phyloP scores from a whole-genome alignment of 2,113 vertebrate species.

The Pelvicachromis taeniatus region DNA sequence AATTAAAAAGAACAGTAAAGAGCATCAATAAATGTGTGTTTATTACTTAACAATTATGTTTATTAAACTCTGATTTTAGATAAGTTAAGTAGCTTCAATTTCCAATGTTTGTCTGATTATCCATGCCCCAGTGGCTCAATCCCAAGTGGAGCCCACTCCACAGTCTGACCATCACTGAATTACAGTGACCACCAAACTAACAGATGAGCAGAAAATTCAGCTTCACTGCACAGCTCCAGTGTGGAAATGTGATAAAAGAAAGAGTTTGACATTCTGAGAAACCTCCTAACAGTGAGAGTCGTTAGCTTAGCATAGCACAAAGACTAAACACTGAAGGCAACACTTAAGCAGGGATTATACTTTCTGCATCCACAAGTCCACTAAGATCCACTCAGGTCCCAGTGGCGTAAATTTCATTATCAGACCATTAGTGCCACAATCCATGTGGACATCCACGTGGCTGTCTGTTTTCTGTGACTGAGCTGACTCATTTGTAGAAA shows the following conservation, averaged over 20 bases:
- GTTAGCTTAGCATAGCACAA: neutral
- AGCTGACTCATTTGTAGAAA: too few species aligned
- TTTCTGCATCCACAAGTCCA: rapidly evolving
- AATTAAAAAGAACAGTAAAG: neutral
- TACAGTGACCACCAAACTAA: neutral
- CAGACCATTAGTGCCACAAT: too few species aligned
- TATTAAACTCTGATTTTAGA: neutral
- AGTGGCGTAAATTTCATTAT: too few species aligned
- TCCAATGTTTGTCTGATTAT: rapidly evolving
- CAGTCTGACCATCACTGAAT: neutral
- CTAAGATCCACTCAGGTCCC: neutral
- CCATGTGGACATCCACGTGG: too few species aligned
- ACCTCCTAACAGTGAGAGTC: neutral
- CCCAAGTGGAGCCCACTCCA: rapidly evolving
- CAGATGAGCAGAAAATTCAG: neutral
- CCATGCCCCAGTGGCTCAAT: neutral
- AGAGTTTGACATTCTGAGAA: neutral
- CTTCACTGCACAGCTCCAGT: neutral
- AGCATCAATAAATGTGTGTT: neutral
- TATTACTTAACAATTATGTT: neutral
- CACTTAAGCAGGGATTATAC: neutral
- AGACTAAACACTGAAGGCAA: neutral
- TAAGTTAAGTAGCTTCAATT: neutral
- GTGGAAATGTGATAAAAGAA: neutral
- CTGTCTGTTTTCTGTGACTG: too few species aligned